Evolutionary conservation across 2,113 vertebrate genomes (phyloP), one percentile per base, ranked within the genome.

Genomic region (Albula goreensis): DNA sequence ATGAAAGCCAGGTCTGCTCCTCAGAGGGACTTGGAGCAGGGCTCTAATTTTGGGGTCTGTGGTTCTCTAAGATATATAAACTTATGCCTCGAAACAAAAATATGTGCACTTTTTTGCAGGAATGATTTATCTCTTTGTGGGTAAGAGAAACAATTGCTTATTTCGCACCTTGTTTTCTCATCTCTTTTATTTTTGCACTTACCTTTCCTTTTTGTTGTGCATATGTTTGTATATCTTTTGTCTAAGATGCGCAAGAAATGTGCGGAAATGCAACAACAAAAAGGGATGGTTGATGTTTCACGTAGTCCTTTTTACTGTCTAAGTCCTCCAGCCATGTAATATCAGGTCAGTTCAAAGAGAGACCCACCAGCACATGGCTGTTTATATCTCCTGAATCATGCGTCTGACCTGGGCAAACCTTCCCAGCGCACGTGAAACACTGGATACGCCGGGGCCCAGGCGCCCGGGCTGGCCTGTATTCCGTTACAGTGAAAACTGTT

Each of bases 401-500:
- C 25, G 77, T 25, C n/a, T 66, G 78, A 79, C 77, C 77, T 31
- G 70, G 50, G 50, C 10, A 19, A n/a, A 53, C 22, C 31, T 53
- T 51, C 51, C 66, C 41, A 31, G 22, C 50, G 86, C 60, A 49
- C 78, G 70, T 70, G 82, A 88, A 85, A 85, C 81, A 85, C 92
- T 93, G 93, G 92, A 92, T 91, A 86, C 91, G 91, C 89, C 89
- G 93, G 93, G 88, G 87, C 89, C 88, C 86, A 90, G 91, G 93
- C 91, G 89, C 91, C 91, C 74, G 74, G 83, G 88, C 50, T 88
- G 92, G 89, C 93, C 92, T 89, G 88, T 91, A 93, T 95, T 92
- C 87, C 91, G 93, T 96, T 96, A 93, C 95, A 94, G 90, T 91
- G 90, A 93, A 93, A 93, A 95, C 94, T 95, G 94, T 95, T 95